Base-by-base conservation (phyloP, 2,113 vertebrate species). In the Lagopus muta region DNA sequence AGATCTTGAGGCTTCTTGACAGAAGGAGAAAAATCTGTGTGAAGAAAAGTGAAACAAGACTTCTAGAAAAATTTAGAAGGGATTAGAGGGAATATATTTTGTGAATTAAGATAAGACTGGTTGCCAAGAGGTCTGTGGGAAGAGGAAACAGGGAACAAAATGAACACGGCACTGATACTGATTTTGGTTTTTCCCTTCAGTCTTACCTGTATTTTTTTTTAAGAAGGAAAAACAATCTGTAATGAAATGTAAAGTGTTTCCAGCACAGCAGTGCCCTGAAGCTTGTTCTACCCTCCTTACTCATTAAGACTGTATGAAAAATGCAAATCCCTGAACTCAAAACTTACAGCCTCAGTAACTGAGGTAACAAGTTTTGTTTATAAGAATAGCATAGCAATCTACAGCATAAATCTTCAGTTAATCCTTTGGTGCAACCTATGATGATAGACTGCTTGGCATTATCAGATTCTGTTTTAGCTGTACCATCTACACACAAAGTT, bases 401-500 rank as follows among this genome's bases (percentile, higher is more conserved):
- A 88, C 80, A 89, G 82, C 85, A 85, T 81, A 97, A 97, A 91
- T 90, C 90, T 89, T 84, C 82, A 96, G 81, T 97, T 97, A 96
- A 96, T 96, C 65, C 38, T 96, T 88, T 89, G 60, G 90, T 91
- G 71, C 75, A 94, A 54, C 83, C 93, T 60, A 7, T 13, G 0
- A 89, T 28, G 28, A 91, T 77, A 88, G 86, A 89, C 75, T 67
- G 28, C 62, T 75, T 94, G 92, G 71, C 67, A 89, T 95, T 88
- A 94, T 67, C 24, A 38, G 90, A 62, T 94, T 92, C 78, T 95
- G 21, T 38, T 96, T 96, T 77, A 91, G 43, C 74, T 90, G 54
- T 40, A 90, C 52, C 62, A 85, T 61, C 81, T 81, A 78, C 64
- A 87, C 30, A 83, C 58, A 64, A 50, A 88, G 86, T 81, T 96